These are phyloP conservation scores for Anagyrus pseudococci DNA, from an alignment of 2,888 invertebrate genomes.

Conservation along the genomic window DNA sequence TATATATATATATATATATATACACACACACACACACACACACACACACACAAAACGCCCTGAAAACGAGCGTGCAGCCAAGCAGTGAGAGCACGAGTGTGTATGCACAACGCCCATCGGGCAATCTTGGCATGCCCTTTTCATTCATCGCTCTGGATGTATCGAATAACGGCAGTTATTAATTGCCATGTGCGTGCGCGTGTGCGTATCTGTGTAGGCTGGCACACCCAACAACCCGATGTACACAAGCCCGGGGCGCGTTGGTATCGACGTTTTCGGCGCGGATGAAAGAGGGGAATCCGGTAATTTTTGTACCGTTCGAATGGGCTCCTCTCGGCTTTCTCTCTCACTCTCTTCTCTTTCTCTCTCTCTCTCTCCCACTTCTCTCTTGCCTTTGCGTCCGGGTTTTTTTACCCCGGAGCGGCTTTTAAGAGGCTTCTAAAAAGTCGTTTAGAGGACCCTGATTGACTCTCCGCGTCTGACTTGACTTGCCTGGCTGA, in stretches of 20 bases:
- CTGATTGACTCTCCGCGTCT: slow-evolving; percentile 31
- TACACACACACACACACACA: no score
- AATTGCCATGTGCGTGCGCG: slow-evolving; percentile 15
- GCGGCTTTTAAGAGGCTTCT: slow-evolving; percentile 34
- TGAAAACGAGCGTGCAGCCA: no score
- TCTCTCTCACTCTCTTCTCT: neutral
- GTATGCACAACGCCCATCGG: no score
- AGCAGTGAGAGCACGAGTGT: no score
- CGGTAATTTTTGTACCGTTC: slow-evolving; percentile 26
- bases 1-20: no score
- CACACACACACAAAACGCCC: no score
- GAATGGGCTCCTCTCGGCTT: slow-evolving; percentile 11
- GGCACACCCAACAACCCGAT: no score
- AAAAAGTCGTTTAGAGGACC: slow-evolving; percentile 37
- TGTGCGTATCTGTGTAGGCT: slow-evolving; percentile 1
- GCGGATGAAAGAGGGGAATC: slow-evolving; percentile 23
- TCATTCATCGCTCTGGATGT: neutral
- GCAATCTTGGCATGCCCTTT: neutral
- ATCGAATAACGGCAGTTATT: slow-evolving; percentile 17
- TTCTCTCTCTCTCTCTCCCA: neutral
- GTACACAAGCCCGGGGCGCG: no score
- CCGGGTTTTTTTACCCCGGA: slow-evolving; percentile 14
- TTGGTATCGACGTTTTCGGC: slow-evolving; percentile 10
- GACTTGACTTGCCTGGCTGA: slow-evolving; percentile 26
- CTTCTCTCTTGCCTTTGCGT: neutral